Evolutionary conservation across 1,140 invertebrate species (phyloP).

Genomic region (Papilio glaucus): DNA sequence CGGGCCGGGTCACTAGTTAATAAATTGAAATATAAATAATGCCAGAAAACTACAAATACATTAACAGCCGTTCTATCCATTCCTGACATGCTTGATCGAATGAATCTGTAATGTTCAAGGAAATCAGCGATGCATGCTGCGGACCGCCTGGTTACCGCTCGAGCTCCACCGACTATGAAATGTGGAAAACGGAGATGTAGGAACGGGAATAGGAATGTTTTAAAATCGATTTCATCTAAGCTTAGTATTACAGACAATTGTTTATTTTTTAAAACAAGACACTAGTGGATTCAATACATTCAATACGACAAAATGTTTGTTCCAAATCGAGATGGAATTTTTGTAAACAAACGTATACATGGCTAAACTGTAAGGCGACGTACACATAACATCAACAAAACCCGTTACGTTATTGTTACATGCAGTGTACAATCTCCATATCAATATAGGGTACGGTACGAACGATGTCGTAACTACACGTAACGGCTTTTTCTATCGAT

Average conservation of each 20-base stretch:
- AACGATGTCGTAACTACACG: conserved; percentile 7
- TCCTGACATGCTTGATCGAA: background rate
- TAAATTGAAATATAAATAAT: background rate
- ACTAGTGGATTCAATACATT: no score
- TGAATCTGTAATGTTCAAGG: background rate
- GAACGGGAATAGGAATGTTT: background rate
- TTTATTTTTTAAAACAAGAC: no score
- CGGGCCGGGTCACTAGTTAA: background rate
- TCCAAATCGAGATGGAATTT: no score
- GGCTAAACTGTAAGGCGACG: no score
- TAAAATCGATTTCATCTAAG: background rate
- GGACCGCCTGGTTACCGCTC: background rate
- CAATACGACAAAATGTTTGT: no score
- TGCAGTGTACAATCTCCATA: conserved; percentile 14
- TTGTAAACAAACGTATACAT: no score
- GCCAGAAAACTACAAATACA: background rate
- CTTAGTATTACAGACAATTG: background rate
- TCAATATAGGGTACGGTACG: conserved; percentile 19
- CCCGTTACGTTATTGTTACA: background rate
- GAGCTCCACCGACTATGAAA: conserved; percentile 1
- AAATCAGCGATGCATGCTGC: conserved; percentile 17
- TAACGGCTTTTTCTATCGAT: conserved; percentile 27
- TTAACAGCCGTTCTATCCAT: background rate
- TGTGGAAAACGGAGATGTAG: conserved; percentile 5
- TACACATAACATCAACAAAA: background rate